A percentile compares a stretch with the other conserved stretches of the same genome.
Evolutionary conservation across 1,140 invertebrate genomes (phyloP).

Genomic region (Bombus sylvicola): DNA sequence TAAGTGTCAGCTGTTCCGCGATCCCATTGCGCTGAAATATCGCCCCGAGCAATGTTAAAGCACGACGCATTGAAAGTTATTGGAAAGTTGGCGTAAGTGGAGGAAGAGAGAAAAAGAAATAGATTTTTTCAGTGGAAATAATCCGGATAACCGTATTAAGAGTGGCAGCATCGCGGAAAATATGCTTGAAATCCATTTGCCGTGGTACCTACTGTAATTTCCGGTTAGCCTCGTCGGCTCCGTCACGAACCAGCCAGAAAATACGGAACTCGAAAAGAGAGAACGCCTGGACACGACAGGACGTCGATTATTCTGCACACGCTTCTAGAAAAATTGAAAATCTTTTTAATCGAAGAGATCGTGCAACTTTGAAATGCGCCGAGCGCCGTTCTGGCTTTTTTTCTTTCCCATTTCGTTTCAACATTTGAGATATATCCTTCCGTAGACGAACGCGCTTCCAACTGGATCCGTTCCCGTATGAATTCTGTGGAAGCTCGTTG

Average conservation of each 20-base stretch:
- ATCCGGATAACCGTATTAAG: constrained; percentile 21
- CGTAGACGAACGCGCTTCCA: background rate
- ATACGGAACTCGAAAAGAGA: constrained; percentile 34
- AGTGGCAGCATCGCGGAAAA: constrained; percentile 29
- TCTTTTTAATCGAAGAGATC: constrained; percentile 57
- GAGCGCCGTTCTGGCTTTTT: background rate
- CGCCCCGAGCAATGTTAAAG: background rate
- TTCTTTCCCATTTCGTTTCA: background rate
- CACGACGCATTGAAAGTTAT: constrained; percentile 1
- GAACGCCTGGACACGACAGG: constrained; percentile 57
- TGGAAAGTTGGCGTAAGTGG: background rate
- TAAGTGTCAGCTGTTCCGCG: constrained; percentile 23
- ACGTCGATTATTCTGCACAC: constrained; percentile 61
- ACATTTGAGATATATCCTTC: background rate
- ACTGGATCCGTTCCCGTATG: background rate
- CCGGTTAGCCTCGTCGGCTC: constrained; percentile 36
- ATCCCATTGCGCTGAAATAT: constrained; percentile 1
- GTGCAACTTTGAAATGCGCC: constrained; percentile 23
- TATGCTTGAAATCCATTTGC: constrained; percentile 48
- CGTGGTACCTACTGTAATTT: constrained; percentile 48
- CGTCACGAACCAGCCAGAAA: constrained; percentile 31
- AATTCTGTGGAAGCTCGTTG: background rate
- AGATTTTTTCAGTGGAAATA: background rate
- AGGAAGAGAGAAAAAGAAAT: background rate
- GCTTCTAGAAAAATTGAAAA: constrained; percentile 62